Base-by-base conservation (phyloP, 2,888 invertebrate genomes). In the Clusia tigrina region DNA sequence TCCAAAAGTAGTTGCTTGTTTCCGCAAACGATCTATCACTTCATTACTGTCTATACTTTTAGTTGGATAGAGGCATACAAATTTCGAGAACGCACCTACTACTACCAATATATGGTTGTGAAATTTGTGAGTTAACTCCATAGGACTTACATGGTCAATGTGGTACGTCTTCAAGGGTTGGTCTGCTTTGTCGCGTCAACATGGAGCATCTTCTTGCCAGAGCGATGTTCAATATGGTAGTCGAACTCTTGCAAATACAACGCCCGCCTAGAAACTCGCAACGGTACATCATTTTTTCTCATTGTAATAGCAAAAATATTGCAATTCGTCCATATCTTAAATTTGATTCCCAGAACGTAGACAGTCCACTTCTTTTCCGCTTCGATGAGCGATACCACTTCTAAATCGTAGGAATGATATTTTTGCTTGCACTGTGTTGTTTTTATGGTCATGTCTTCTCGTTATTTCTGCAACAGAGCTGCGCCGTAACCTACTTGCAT, bases 401-500 rank as follows among this genome's bases (percentile, higher is more conserved):
- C 74, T 6, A 78, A 42, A 54, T 76, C 74, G 18, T 78, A 75
- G 62, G 68, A 68, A 24, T 60, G 61, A 38, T 66, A 64, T n/a
- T 64, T 67, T 60, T 68, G 57, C 42, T 70, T 65, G 10, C 17
- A 9, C 0, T 46, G 24, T 2, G 52, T 63, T 5, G 70, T 70
- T 51, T 69, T 68, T 9, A 62, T 42, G 17, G 66, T 69, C 67
- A 67, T 64, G 46, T 67, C 62, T 2, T 70, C 65, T 2, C 18
- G 20, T 38, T 68, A 60, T 26, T 57, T 67, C 42, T 72, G 71
- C 5, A 73, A 10, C n/a, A 71, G 18, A 0, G 69, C 58, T 10
- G 68, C 70, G 1, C 71, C 71, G n/a, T 64, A 69, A 2, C 71
- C 70, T 69, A 24, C 66, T 63, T n/a, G 68, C 69, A 32, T 73